Evolutionary conservation across 2,888 invertebrate genomes (phyloP).

Genomic region (Hanleya hanleyi): DNA sequence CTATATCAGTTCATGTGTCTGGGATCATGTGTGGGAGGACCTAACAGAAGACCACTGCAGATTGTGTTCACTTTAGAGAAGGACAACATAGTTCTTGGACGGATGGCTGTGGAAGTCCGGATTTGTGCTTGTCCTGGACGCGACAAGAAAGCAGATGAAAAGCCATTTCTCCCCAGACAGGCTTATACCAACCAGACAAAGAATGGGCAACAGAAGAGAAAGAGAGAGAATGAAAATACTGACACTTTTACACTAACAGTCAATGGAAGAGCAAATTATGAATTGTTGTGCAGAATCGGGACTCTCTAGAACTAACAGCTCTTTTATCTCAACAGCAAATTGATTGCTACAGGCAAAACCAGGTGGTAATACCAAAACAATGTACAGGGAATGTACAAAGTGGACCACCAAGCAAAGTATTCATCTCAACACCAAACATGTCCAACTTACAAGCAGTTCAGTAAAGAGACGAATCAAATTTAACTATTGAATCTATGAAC

Average conservation of each 20-base stretch:
- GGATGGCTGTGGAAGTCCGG: neutral
- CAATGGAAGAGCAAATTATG: conserved; percentile 69
- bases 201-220: neutral
- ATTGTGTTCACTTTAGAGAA: conserved; percentile 2
- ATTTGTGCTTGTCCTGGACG: conserved; percentile 1
- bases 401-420: no score
- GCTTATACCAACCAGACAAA: neutral
- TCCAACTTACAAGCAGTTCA: no score
- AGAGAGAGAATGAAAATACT: neutral
- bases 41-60: conserved; percentile 4
- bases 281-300: conserved; percentile 66
- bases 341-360: neutral
- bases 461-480: no score
- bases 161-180: neutral
- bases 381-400: no score
- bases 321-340: neutral
- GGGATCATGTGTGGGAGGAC: neutral
- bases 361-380: neutral
- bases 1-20: conserved; percentile 9
- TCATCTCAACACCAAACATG: no score
- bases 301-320: conserved; percentile 66
- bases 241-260: conserved; percentile 35
- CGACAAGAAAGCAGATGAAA: neutral
- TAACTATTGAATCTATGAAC: no score
- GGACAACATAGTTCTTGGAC: neutral